Evolutionary conservation across 2,797 vertebrate genomes (phyloP), one percentile per base, ranked within the genome.

Genomic region (Sphaeramia orbicularis): DNA sequence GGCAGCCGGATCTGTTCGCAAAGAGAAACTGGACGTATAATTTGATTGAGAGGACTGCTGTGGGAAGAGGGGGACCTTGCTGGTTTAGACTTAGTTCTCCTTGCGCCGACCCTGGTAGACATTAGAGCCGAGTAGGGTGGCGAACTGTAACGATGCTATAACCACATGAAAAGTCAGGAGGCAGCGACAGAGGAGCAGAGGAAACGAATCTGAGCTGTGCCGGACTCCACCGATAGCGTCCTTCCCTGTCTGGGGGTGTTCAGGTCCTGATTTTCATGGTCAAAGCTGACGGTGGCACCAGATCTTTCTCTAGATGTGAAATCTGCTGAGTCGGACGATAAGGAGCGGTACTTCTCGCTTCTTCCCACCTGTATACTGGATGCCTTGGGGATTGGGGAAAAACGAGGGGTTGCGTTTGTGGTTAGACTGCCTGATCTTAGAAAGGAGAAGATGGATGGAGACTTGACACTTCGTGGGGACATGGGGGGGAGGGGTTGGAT

Each of bases 121-220:
- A 87, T 89, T 6, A 95, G 92, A 13, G 82, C 80, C 37, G 91
- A 89, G 70, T 95, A 95, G 24, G 93, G 93, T 32, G 94, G 87
- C 30, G 80, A 84, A 58, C 91, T 93, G 10, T 93, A 89, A 49
- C 84, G 89, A 61, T 80, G 68, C 38, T 86, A 57, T 90, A 91
- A 43, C 78, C 69, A 60, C 70, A 82, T 69, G 80, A 86, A 63
- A 88, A 84, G 43, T 92, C 91, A 9, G 87, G 65, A 43, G 89
- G 86, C 30, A 89, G 79, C 30, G 92, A 91, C 9, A 80, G 77
- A 49, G 87, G 58, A n/a, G 74, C 35, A 15, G 78, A 54, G 14
- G 60, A 54, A n/a, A 40, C 1, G 42, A 35, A 38, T 53, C 10
- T 78, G 80, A 61, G 36, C 69, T 36, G 53, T 48, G 10, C 27